Conservation (phyloP, 2,888 invertebrate genomes). For the Drosophila falleni region DNA sequence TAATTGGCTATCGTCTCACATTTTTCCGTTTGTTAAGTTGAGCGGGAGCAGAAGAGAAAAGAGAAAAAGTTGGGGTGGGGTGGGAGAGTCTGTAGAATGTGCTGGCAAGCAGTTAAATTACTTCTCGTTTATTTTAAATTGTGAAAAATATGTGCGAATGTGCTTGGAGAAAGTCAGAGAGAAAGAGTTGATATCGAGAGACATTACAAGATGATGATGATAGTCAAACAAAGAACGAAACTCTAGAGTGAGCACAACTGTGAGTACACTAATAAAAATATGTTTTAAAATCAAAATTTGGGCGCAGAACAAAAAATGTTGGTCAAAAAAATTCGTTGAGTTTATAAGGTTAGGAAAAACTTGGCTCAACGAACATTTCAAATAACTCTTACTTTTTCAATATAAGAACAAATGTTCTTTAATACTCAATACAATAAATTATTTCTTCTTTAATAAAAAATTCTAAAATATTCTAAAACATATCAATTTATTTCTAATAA, state of each 20-base stretch:
- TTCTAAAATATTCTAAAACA: too few species aligned
- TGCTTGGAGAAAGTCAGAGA: neutral
- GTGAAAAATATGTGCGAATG: conserved; percentile 79
- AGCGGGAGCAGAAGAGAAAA: conserved; percentile 29
- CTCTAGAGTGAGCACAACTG: conserved; percentile 21
- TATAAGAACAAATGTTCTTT: too few species aligned
- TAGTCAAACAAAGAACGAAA: conserved; percentile 51
- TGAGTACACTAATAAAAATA: neutral
- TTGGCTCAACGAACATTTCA: too few species aligned
- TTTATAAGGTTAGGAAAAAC: too few species aligned
- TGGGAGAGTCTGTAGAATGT: conserved; percentile 36
- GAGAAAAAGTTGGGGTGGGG: neutral
- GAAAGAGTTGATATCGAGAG: conserved; percentile 38
- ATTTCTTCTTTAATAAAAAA: too few species aligned
- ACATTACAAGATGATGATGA: conserved; percentile 71
- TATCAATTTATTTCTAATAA: too few species aligned
- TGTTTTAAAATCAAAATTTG: too few species aligned
- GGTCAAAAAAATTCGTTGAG: too few species aligned
- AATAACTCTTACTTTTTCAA: too few species aligned
- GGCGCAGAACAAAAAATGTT: too few species aligned
- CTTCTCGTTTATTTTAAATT: conserved; percentile 81
- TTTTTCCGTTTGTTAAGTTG: conserved; percentile 33
- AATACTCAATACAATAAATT: too few species aligned
- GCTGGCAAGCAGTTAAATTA: conserved; percentile 74
- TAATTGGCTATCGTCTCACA: conserved; percentile 69